Conservation (phyloP, 2,888 invertebrate species). For the Ectropis crepuscularia region DNA sequence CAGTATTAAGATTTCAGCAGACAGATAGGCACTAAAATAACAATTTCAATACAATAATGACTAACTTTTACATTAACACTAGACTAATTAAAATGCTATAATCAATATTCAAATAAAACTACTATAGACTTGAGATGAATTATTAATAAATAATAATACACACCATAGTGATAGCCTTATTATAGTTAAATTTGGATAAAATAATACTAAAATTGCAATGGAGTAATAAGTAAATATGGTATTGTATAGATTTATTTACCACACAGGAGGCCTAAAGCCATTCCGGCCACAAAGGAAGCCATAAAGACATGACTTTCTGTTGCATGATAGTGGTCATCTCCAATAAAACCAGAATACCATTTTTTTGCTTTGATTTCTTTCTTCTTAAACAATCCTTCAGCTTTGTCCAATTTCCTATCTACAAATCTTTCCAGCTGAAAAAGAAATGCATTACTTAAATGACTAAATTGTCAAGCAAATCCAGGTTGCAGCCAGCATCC, state of each 20-base stretch:
- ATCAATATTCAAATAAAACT: too few relatives aligned
- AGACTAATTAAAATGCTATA: too few relatives aligned
- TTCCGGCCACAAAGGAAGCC: conserved; percentile 91
- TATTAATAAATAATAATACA: too few relatives aligned
- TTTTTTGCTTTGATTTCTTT: conserved; percentile 89
- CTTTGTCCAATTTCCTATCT: conserved; percentile 92
- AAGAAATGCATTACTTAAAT: conserved; percentile 20
- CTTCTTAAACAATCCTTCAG: conserved; percentile 89
- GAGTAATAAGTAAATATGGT: conserved; percentile 16
- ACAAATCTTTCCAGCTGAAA: conserved; percentile 92
- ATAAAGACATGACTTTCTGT: conserved; percentile 92
- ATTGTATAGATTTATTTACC: conserved; percentile 63
- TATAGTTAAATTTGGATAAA: conserved; percentile 10
- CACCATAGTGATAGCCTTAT: background rate
- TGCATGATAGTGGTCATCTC: conserved; percentile 87
- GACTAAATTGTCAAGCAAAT: background rate
- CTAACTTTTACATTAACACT: too few relatives aligned
- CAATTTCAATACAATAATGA: too few relatives aligned
- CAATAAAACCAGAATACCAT: conserved; percentile 90
- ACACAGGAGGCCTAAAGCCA: conserved; percentile 88
- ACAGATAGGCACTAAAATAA: too few relatives aligned
- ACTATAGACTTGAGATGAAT: too few relatives aligned
- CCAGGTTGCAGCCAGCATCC: background rate
- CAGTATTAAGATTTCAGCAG: too few relatives aligned
- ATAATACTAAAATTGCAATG: conserved; percentile 24